phyloP scores from a whole-genome alignment of 2,888 invertebrate genomes.

The Rhorus exstirpatorius region DNA sequence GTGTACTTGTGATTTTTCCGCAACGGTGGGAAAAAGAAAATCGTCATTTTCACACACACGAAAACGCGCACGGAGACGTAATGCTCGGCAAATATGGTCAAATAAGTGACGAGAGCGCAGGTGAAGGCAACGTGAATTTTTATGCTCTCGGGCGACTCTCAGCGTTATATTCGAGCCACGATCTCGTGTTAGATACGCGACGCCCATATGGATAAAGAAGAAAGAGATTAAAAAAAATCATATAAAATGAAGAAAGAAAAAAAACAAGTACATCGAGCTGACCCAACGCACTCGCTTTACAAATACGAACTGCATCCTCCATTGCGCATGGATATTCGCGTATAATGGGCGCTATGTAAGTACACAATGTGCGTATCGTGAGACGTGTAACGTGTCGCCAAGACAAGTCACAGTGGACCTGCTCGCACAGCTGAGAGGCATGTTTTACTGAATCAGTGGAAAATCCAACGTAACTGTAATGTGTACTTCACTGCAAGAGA shows the following conservation, averaged over 20 bases:
- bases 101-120: constrained; percentile 43
- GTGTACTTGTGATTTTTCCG: background rate
- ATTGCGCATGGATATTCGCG: background rate
- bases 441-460: constrained; percentile 60
- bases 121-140: constrained; percentile 52
- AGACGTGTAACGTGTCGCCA: constrained; percentile 24
- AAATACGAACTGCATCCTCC: constrained; percentile 12
- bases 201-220: constrained; percentile 76
- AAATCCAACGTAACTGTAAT: constrained; percentile 63
- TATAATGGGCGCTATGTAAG: constrained; percentile 5
- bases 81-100: constrained; percentile 12
- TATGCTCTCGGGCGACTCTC: constrained; percentile 37
- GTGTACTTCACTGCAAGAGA: constrained; percentile 17
- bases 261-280: background rate
- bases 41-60: constrained; percentile 45
- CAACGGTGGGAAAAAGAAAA: constrained; percentile 44
- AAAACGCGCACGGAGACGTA: too few species aligned
- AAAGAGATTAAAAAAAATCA: background rate
- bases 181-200: constrained; percentile 79
- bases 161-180: constrained; percentile 49
- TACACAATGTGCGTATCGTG: constrained; percentile 9
- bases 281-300: constrained; percentile 33
- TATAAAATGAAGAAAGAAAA: constrained; percentile 20
- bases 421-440: constrained; percentile 31
- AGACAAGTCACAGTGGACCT: constrained; percentile 22